phyloP scores from a whole-genome alignment of 2,797 vertebrate species.

The Anisognathus igniventris region DNA sequence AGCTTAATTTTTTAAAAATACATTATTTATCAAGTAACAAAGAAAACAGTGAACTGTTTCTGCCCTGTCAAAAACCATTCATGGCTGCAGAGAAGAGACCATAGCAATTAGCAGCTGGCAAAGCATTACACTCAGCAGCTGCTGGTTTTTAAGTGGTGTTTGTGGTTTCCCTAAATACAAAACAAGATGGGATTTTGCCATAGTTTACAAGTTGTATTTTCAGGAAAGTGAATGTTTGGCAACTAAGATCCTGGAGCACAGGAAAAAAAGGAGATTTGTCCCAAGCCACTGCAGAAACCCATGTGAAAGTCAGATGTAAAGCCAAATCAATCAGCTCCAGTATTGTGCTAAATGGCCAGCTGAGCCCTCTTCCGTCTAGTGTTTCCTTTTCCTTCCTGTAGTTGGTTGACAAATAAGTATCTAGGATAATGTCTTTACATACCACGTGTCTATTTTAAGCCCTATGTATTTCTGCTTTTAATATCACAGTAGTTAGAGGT shows the following conservation, averaged over 20 bases:
- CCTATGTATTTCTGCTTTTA: neutral
- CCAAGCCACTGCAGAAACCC: neutral
- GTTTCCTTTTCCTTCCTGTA: neutral
- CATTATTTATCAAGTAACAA: neutral
- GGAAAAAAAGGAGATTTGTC: neutral
- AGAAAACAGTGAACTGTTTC: neutral
- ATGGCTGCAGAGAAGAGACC: neutral
- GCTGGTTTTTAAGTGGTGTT: neutral
- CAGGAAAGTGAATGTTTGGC: neutral
- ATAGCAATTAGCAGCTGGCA: constrained; percentile 19
- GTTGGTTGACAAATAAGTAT: neutral
- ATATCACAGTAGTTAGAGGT: neutral
- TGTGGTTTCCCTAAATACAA: constrained; percentile 5
- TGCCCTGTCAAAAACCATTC: neutral
- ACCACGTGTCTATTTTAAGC: neutral
- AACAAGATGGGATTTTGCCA: neutral
- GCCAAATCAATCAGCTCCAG: neutral
- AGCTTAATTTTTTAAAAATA: neutral
- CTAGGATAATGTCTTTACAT: neutral
- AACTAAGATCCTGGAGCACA: neutral
- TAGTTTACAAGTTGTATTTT: neutral
- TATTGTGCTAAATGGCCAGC: neutral
- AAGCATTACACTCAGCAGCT: neutral
- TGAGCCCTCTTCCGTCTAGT: neutral
- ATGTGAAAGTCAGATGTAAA: neutral